Evolutionary conservation across 2,888 invertebrate species (phyloP), one percentile per base, ranked within the genome.

Genomic region (Crematogaster levior): DNA sequence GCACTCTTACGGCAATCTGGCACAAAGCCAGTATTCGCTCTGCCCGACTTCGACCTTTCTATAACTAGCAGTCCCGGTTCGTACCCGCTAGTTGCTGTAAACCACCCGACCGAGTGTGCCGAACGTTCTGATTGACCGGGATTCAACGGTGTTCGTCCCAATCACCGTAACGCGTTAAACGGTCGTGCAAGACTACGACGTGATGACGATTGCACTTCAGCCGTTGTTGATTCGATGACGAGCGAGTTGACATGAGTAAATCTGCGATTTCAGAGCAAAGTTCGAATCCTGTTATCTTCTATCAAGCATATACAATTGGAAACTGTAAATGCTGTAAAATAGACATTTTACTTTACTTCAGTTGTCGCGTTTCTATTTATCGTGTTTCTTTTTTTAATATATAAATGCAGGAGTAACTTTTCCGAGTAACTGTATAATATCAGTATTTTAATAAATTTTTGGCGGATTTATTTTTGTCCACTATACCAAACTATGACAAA

Each of bases 1-100:
- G 91, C 91, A 92, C 92, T 92, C 91, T 89, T 90, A 88, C 86
- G 85, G 86, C 84, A 88, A 85, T 79, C 87, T 93, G 92, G 91
- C 92, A 84, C 75, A 61, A 65, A 72, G 91, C 92, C 92, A 93
- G 86, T 83, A 86, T 86, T 83, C 86, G 85, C 85, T 83, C 85
- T 56, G 61, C 60, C 73, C 75, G 84, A 83, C 84, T 85, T 85
- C 74, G 85, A 84, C 73, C 83, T 85, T 85, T 81, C 75, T 82
- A 80, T 86, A 85, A 86, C 83, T 85, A 86, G 83, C 85, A 85
- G 81, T 82, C 84, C 85, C 51, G 24, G 85, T 86, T 85, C 86
- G 85, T 74, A 85, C 86, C 82, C 84, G 86, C 84, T 88, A 86
- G 88, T 87, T 89, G 88, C 85, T 79, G 85, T 87, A 88, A 90